Evolutionary conservation across 2,113 vertebrate genomes (phyloP), one percentile per base, ranked within the genome.

Genomic region (pig (Sus scrofa)): DNA sequence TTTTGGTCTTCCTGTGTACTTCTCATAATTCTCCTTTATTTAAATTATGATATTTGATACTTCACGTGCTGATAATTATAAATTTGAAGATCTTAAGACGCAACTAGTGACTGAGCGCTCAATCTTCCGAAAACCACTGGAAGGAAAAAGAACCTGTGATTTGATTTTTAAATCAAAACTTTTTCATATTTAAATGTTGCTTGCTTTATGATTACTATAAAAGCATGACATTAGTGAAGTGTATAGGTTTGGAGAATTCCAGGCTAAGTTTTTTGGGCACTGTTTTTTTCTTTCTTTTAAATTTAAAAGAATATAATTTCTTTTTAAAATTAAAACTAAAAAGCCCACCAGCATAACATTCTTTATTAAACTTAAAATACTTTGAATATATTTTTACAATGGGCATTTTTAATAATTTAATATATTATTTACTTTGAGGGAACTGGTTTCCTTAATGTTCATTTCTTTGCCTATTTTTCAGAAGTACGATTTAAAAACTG

Each of bases 401-500:
- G 95, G 58, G 44, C 71, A 37, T 93, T 96, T 97, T 92, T 58
- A 96, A 70, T 81, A 91, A 89, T 94, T 54, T 74, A 75, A 39
- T 77, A 82, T 15, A 89, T 11, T 73, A 44, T 95, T 95, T 95
- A 83, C 58, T 89, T 81, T 60, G 74, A 93, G 84, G 89, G 44
- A 27, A 89, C 60, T 89, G 14, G n/a, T 92, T 97, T 79, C 62
- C 74, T 92, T 44, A 81, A 32, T 65, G 3, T 87, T 94, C 10
- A 27, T 89, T 79, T 82, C 39, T 90, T 87, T 60, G 20, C 63
- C 58, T 91, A 37, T 97, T 89, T 96, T 89, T 97, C 63, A 84
- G 58, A 89, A 71, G 15, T 81, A 56, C 44, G 70, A 93, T 95
- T 58, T 32, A 14, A 73, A 85, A 79, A 73, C 44, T 37, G 11